phyloP scores from a whole-genome alignment of 2,888 invertebrate genomes.

The Gymnosoma rotundatum region DNA sequence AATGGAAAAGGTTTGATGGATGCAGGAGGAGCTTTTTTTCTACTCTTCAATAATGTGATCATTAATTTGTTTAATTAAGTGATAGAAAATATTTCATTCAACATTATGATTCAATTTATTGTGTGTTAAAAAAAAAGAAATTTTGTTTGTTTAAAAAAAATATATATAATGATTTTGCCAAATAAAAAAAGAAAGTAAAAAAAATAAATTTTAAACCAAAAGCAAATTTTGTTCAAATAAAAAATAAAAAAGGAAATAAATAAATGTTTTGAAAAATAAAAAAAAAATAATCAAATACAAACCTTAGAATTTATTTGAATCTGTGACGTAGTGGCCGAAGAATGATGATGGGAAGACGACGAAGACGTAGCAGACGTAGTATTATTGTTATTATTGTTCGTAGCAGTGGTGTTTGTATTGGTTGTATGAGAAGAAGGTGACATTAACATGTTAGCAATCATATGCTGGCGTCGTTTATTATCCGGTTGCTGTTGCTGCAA shows the following conservation, averaged over 20 bases:
- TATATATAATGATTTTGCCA: constrained; percentile 41
- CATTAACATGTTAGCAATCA: constrained; percentile 80
- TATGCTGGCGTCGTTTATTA: constrained; percentile 77
- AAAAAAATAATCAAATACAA: constrained; percentile 79
- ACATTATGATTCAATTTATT: no score
- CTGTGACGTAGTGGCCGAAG: constrained; percentile 79
- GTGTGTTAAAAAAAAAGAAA: constrained; percentile 12
- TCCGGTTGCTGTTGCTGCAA: constrained; percentile 73
- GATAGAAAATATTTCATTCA: background rate
- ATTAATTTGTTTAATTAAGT: no score
- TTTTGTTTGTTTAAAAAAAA: constrained; percentile 27
- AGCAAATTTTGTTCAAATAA: background rate
- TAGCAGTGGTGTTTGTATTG: constrained; percentile 70
- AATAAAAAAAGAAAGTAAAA: constrained; percentile 41
- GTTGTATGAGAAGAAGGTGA: constrained; percentile 80
- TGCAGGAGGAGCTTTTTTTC: no score
- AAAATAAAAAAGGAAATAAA: constrained; percentile 71
- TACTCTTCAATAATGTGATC: no score
- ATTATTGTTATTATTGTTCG: constrained; percentile 58
- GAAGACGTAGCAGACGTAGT: constrained; percentile 70
- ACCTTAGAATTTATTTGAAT: constrained; percentile 82
- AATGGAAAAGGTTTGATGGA: no score
- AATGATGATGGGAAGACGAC: constrained; percentile 73
- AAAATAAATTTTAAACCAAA: constrained; percentile 39
- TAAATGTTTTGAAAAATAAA: constrained; percentile 69